Conservation (phyloP, 2,797 vertebrate genomes). For the Poecilia wingei region DNA sequence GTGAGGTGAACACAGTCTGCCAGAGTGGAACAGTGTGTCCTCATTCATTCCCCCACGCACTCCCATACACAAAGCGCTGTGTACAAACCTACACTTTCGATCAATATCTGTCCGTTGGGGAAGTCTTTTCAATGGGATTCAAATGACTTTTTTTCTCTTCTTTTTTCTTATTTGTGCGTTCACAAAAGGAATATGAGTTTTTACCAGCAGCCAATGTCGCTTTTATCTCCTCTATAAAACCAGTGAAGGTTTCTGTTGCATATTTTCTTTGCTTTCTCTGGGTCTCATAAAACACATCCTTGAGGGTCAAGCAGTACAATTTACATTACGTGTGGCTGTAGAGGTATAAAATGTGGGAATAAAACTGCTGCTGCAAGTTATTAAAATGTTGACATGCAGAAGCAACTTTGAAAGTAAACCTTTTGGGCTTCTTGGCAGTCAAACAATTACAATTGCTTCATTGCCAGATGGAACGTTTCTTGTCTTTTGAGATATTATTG, state of each 20-base stretch:
- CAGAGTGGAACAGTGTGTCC: slow-evolving; percentile 49
- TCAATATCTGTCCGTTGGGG: slow-evolving; percentile 49
- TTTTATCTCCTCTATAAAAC: slow-evolving; percentile 34
- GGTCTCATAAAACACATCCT: slow-evolving; percentile 27
- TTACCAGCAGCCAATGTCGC: slow-evolving; percentile 19
- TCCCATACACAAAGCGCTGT: slow-evolving; percentile 13
- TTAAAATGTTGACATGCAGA: not conserved
- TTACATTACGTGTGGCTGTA: slow-evolving; percentile 25
- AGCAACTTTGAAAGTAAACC: not conserved
- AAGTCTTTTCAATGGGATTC: slow-evolving; percentile 43
- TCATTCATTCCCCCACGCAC: slow-evolving; percentile 20
- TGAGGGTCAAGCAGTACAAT: slow-evolving; percentile 17
- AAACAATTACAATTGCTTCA: no score
- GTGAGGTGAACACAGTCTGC: slow-evolving; percentile 36
- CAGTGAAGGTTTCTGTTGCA: slow-evolving; percentile 7
- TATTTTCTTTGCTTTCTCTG: not conserved
- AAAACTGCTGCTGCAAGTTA: slow-evolving; percentile 13
- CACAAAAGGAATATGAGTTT: slow-evolving; percentile 35
- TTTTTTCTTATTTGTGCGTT: not conserved
- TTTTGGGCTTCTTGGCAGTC: no score
- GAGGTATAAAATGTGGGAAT: slow-evolving; percentile 9
- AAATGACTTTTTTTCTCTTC: not conserved
- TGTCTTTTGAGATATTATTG: not conserved
- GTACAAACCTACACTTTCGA: slow-evolving; percentile 27
- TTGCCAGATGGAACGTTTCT: no score